Conservation (phyloP, 64 coral and sea anemone species). For the Pocillopora verrucosa region DNA sequence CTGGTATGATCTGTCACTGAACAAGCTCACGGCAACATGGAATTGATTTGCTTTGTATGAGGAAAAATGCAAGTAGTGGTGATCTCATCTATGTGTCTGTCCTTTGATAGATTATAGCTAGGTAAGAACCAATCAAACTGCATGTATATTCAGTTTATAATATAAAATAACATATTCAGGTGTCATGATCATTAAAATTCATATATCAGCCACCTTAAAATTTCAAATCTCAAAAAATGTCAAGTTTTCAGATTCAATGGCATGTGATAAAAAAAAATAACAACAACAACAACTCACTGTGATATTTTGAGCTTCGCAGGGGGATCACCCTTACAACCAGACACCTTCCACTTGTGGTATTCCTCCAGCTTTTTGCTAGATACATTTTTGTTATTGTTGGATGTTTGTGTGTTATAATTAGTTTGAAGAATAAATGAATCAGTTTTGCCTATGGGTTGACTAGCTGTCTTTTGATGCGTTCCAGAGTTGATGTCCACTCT, state of each 20-base stretch:
- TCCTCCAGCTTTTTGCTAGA: conserved; percentile 58
- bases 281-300: conserved; percentile 64
- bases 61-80: too few species aligned
- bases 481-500: conserved; percentile 12
- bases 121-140: too few species aligned
- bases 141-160: too few species aligned
- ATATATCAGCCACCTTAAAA: background rate
- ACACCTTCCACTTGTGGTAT: conserved; percentile 88
- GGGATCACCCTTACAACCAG: conserved; percentile 74
- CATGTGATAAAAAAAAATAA: background rate
- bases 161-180: too few species aligned
- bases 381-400: background rate
- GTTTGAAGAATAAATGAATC: background rate
- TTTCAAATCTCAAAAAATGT: background rate
- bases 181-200: background rate
- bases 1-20: too few species aligned
- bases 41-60: too few species aligned
- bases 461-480: background rate
- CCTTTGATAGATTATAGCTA: too few species aligned
- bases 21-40: too few species aligned
- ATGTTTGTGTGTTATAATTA: conserved; percentile 24
- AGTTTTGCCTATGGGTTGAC: conserved; percentile 11
- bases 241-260: background rate
- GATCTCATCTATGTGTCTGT: too few species aligned
- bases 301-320: conserved; percentile 91